Base-by-base conservation (phyloP, 1,140 invertebrate genomes). In the Micrasema minimum region DNA sequence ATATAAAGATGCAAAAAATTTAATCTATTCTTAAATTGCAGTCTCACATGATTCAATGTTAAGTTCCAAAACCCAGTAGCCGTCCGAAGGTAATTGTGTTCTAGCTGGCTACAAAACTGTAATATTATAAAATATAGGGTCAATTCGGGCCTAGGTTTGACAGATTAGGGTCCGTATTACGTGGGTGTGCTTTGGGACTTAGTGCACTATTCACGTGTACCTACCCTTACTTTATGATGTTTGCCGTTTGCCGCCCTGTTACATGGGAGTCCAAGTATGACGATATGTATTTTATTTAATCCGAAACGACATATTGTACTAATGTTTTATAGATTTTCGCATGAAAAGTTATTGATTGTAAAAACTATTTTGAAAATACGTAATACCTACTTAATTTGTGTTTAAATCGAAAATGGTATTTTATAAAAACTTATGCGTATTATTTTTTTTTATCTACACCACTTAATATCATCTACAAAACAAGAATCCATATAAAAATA, bases 121-220 rank as follows among this genome's bases (percentile, higher is more conserved):
- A n/a, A n/a, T n/a, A 67, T 67, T 45, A 66, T 66, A 23, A 38
- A 16, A 53, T 37, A 68, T 68, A 68, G 66, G 66, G 66, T 68
- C 66, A 68, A 68, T 68, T 67, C 46, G 51, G 38, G 16, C 55
- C 55, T 23, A 57, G 66, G 45, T 41, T 53, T 38, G 41, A 16
- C 31, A 57, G 66, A 57, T 68, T 68, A 55, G 66, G 66, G 66
- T 46, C 53, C 38, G 51, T 43, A 46, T 68, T 68, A 26, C 66
- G 66, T 68, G 26, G 66, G 66, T 68, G 51, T 68, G 37, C 14
- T 9, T n/a, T n/a, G n/a, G n/a, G n/a, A n/a, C n/a, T n/a, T n/a
- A n/a, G n/a, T n/a, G n/a, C n/a, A n/a, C n/a, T n/a, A n/a, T n/a
- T n/a, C n/a, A n/a, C n/a, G n/a, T n/a, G n/a, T n/a, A n/a, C n/a